These are phyloP conservation scores for Hydraecia micacea DNA, from an alignment of 2,888 invertebrate species.

Conservation along the genomic window DNA sequence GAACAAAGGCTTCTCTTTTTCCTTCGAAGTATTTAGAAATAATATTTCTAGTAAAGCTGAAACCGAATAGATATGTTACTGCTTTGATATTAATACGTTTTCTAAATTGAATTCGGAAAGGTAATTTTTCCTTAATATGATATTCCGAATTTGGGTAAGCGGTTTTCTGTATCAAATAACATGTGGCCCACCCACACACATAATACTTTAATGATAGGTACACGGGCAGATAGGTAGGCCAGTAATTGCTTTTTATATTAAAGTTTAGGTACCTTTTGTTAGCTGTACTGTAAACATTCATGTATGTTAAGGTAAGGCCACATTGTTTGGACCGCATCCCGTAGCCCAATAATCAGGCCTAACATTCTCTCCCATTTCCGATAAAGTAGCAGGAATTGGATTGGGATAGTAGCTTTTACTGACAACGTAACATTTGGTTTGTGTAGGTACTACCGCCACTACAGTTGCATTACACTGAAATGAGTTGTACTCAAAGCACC, in stretches of 20 bases:
- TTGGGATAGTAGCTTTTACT: not conserved
- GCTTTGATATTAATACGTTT: slow-evolving; percentile 58
- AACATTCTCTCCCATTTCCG: slow-evolving; percentile 3
- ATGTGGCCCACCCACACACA: slow-evolving; percentile 4
- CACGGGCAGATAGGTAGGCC: not conserved
- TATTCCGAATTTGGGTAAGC: slow-evolving; percentile 48
- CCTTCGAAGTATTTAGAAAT: slow-evolving; percentile 62
- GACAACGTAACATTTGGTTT: not conserved
- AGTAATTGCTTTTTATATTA: slow-evolving; percentile 48
- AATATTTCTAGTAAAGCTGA: slow-evolving; percentile 63
- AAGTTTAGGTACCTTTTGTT: slow-evolving; percentile 9
- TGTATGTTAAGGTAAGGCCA: slow-evolving; percentile 16
- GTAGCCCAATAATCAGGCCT: not conserved
- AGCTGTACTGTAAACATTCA: not conserved
- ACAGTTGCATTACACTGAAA: not conserved
- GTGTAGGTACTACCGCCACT: not conserved
- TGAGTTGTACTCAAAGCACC: not conserved
- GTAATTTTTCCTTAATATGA: slow-evolving; percentile 52
- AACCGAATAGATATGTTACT: slow-evolving; percentile 44
- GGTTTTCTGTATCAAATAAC: slow-evolving; percentile 55
- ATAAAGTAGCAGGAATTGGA: not conserved
- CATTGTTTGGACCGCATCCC: slow-evolving; percentile 20
- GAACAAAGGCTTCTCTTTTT: slow-evolving; percentile 65
- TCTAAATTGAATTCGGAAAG: slow-evolving; percentile 56
- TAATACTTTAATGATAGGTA: slow-evolving; percentile 34